A percentile compares a stretch with the other conserved stretches of the same genome.
Conservation (phyloP, 2,113 vertebrate genomes). For the Bubo blakistoni region DNA sequence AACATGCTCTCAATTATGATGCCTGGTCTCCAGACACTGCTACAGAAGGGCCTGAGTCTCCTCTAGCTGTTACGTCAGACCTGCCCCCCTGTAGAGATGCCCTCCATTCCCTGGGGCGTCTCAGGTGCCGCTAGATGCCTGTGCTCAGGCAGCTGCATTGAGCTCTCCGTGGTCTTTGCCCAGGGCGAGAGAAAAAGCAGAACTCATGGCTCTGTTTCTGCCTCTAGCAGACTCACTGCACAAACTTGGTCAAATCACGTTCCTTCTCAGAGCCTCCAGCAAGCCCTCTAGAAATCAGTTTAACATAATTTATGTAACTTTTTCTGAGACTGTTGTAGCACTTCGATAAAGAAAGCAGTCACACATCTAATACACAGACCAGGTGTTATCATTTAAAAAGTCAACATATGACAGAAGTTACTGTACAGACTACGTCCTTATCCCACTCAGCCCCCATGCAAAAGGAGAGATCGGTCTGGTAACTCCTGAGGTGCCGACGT, state of each 20-base stretch:
- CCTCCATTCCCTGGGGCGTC: neutral
- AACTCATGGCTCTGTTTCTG: accelerated
- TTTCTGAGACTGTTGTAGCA: neutral
- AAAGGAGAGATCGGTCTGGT: neutral
- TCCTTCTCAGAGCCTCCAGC: neutral
- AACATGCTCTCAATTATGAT: neutral
- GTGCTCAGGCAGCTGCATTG: neutral
- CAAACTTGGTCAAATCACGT: neutral
- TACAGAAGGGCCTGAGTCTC: neutral
- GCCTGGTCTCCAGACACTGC: neutral
- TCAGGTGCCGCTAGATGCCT: neutral
- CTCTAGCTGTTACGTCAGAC: neutral
- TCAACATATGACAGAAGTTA: neutral
- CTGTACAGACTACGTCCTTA: neutral
- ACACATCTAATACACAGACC: neutral
- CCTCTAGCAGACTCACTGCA: accelerated
- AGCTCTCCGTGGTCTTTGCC: neutral
- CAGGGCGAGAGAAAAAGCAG: neutral
- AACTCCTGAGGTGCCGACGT: neutral
- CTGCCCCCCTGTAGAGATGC: accelerated
- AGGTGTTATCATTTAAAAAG: neutral
- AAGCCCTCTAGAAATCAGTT: neutral
- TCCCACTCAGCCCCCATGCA: accelerated
- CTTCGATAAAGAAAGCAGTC: neutral
- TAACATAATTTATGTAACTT: neutral